Percentiles rank a stretch among this genome's conserved stretches.
These are phyloP conservation scores for Panagrolaimus sp. DNA, from an alignment of 1,140 invertebrate genomes.

Conservation along the genomic window DNA sequence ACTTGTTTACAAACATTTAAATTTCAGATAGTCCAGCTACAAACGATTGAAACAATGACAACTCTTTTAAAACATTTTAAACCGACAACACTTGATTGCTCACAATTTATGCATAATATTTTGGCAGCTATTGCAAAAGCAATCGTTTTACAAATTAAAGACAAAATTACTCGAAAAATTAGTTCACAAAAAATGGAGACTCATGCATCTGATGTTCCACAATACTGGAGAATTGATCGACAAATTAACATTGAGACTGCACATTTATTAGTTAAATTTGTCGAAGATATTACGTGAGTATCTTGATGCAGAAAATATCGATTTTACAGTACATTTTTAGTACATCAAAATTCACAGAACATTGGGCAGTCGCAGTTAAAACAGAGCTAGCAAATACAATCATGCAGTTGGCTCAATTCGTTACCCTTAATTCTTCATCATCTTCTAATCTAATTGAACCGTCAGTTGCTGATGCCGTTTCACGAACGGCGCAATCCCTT, in stretches of 20 bases:
- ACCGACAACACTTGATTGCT: constrained; percentile 39
- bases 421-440: constrained; percentile 69
- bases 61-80: constrained; percentile 37
- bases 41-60: constrained; percentile 43
- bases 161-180: constrained; percentile 66
- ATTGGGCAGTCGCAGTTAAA: constrained; percentile 76
- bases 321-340: constrained; percentile 15
- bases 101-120: constrained; percentile 48
- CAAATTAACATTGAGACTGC: constrained; percentile 46
- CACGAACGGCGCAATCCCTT: constrained; percentile 15
- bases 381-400: constrained; percentile 82
- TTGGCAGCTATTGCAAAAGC: constrained; percentile 58
- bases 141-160: constrained; percentile 77
- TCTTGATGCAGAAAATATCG: not conserved
- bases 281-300: constrained; percentile 28
- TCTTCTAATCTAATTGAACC: constrained; percentile 59
- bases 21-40: constrained; percentile 38
- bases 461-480: not conserved
- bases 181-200: constrained; percentile 65
- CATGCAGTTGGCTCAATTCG: constrained; percentile 73
- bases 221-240: constrained; percentile 54
- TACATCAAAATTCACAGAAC: constrained; percentile 26
- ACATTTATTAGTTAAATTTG: constrained; percentile 31
- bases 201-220: constrained; percentile 65
- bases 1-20: not conserved